Conservation (phyloP, 2,888 invertebrate species). For the Rhagium mordax region DNA sequence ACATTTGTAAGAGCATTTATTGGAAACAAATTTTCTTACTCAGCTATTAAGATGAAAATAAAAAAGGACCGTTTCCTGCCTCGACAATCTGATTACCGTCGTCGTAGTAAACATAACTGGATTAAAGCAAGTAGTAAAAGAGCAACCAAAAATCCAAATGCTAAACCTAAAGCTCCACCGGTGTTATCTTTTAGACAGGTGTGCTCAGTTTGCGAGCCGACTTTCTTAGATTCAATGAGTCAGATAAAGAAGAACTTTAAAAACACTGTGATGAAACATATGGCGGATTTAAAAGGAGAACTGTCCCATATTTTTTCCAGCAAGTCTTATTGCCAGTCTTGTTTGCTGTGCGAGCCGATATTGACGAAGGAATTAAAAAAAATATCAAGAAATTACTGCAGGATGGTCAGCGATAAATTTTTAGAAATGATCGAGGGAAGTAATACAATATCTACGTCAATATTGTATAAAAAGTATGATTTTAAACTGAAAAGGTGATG, state of each 20-base stretch:
- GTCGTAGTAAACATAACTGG: background rate
- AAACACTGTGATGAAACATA: conserved; percentile 25
- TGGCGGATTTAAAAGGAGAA: conserved; percentile 26
- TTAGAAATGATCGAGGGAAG: conserved; percentile 23
- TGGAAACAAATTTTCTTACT: background rate
- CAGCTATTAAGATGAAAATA: conserved; percentile 18
- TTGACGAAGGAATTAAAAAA: conserved; percentile 24
- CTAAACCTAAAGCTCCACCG: background rate
- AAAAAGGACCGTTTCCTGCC: background rate
- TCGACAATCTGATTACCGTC: background rate
- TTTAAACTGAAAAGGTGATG: conserved; percentile 10
- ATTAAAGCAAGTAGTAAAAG: background rate
- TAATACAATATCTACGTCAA: background rate
- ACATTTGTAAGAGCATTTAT: background rate
- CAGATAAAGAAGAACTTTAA: conserved; percentile 30
- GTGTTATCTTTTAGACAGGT: conserved; percentile 30
- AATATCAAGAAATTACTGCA: conserved; percentile 11
- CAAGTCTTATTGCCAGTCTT: conserved; percentile 3
- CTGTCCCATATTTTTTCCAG: conserved; percentile 12
- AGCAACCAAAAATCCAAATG: background rate
- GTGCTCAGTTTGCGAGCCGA: conserved; percentile 37
- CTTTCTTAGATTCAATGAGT: conserved; percentile 25
- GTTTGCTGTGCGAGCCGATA: conserved; percentile 27
- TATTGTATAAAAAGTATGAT: conserved; percentile 9
- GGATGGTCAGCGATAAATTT: conserved; percentile 29